Conservation (phyloP, 2,797 vertebrate species). For the Sciaenops ocellatus region DNA sequence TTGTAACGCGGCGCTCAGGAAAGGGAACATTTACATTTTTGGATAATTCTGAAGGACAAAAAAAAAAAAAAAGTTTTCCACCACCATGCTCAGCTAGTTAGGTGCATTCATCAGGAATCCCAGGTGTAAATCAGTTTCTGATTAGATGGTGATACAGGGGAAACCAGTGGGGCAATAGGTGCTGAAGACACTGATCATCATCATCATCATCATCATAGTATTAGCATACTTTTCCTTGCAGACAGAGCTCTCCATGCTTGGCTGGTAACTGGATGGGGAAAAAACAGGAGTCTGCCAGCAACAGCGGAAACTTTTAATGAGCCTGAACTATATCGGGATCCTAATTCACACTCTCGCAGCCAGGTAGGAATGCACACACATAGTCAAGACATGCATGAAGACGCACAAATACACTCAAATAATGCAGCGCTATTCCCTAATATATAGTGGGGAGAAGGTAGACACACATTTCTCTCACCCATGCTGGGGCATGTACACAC, state of each 20-base stretch:
- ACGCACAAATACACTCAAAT: background rate
- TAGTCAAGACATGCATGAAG: background rate
- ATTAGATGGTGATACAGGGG: conserved; percentile 6
- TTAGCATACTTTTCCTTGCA: conserved; percentile 28
- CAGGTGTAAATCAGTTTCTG: conserved; percentile 15
- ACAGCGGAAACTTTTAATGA: conserved; percentile 63
- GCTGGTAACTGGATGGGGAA: conserved; percentile 35
- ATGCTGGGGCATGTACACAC: background rate
- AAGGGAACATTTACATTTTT: conserved; percentile 18
- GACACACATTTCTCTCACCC: background rate
- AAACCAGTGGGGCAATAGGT: conserved; percentile 11
- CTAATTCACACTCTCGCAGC: conserved; percentile 30
- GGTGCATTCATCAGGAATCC: conserved; percentile 17
- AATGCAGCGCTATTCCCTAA: background rate
- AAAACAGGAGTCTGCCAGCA: conserved; percentile 36
- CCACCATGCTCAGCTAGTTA: background rate
- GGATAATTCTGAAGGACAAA: conserved; percentile 13
- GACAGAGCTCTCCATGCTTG: conserved; percentile 22
- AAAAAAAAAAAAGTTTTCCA: background rate
- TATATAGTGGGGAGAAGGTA: background rate
- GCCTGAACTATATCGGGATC: conserved; percentile 50
- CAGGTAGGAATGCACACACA: conserved; percentile 25
- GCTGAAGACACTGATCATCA: conserved; percentile 33
- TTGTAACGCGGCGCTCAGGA: background rate
- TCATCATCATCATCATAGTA: conserved; percentile 24